These are phyloP conservation scores for Chrysomallon squamiferum DNA, from an alignment of 1,140 invertebrate species.

Conservation along the genomic window DNA sequence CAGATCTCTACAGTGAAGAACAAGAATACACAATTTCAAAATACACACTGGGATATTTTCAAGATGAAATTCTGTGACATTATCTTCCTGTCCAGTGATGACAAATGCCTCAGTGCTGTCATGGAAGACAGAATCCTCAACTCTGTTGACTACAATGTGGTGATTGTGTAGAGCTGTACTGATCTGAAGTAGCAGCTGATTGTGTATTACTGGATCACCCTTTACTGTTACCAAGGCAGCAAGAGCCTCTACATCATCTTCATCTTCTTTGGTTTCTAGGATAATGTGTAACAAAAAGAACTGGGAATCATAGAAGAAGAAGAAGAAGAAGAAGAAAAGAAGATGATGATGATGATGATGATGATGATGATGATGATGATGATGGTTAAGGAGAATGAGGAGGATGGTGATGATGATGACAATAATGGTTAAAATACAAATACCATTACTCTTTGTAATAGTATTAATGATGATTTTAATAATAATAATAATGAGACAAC, in stretches of 20 bases:
- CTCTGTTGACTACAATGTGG: slow-evolving; percentile 1
- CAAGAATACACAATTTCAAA: neutral
- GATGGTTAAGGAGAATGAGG: neutral
- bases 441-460: neutral
- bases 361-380: too few species aligned
- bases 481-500: too few species aligned
- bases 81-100: neutral
- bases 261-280: neutral
- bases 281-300: neutral
- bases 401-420: neutral
- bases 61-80: neutral
- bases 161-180: neutral
- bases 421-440: neutral
- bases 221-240: neutral
- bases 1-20: neutral
- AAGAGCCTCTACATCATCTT: neutral
- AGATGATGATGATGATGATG: too few species aligned
- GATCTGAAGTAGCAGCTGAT: slow-evolving; percentile 5
- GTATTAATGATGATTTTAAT: too few species aligned
- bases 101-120: slow-evolving; percentile 1
- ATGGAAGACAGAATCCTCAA: slow-evolving; percentile 3
- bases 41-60: slow-evolving; percentile 4
- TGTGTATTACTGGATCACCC: slow-evolving; percentile 2
- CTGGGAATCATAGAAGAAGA: neutral
- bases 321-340: neutral